Evolutionary conservation across 2,888 invertebrate genomes (phyloP).

Genomic region (Caenorhabditis macrosperma): DNA sequence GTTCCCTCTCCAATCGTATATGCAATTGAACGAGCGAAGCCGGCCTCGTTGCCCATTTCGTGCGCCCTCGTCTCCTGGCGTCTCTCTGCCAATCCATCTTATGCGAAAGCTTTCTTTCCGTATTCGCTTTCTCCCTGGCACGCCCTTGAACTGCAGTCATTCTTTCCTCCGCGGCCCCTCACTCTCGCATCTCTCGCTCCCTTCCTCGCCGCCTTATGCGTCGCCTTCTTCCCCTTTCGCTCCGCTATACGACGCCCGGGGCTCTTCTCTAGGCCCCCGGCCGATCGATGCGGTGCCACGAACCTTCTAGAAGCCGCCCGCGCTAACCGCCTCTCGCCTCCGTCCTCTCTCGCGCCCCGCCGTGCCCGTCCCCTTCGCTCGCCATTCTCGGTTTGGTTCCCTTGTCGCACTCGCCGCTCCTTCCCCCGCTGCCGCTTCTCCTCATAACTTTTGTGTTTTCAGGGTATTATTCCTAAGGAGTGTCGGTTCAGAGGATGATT

Average conservation of each 20-base stretch:
- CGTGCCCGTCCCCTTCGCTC: not conserved
- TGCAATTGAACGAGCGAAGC: no score
- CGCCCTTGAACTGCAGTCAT: not conserved
- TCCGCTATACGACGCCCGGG: not conserved
- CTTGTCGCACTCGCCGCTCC: not conserved
- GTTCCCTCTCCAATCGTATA: no score
- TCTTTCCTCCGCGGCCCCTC: not conserved
- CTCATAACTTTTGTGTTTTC: no score
- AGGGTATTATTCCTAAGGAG: conserved; percentile 25
- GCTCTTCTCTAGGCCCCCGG: not conserved
- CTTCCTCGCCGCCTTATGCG: not conserved
- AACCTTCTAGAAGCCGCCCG: conserved; percentile 8
- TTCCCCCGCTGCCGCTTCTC: not conserved
- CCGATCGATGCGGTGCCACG: conserved; percentile 5
- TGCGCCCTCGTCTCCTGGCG: not conserved
- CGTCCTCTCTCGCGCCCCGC: not conserved
- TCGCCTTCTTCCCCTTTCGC: not conserved
- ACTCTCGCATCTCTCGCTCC: not conserved
- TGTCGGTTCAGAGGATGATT: no score
- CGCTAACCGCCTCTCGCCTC: not conserved
- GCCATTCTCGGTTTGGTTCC: not conserved
- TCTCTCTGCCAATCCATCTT: not conserved
- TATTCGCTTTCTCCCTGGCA: not conserved
- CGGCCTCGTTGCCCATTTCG: no score
- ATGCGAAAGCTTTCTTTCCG: not conserved